Conservation (phyloP, 2,888 invertebrate genomes). For the Sesamia inferens region DNA sequence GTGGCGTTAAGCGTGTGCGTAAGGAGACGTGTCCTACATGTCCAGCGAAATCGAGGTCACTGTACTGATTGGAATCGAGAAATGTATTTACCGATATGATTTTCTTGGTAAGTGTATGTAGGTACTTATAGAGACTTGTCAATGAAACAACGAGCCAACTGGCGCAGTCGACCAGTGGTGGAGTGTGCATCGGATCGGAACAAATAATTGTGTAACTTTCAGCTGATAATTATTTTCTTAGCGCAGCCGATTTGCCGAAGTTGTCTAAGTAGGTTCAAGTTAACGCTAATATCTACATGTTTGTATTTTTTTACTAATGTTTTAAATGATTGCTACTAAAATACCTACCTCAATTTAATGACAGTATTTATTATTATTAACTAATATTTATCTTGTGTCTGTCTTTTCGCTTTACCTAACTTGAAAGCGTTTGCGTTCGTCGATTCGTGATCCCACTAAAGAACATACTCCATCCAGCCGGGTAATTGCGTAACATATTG, state of each 20-base stretch:
- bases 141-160: conserved; percentile 6
- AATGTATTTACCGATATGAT: conserved; percentile 33
- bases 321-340: too few species aligned
- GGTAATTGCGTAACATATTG: too few species aligned
- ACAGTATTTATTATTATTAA: too few species aligned
- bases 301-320: too few species aligned
- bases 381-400: too few species aligned
- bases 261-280: background rate
- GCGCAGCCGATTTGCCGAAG: background rate
- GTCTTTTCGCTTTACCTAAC: too few species aligned
- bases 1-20: conserved; percentile 20
- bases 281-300: too few species aligned
- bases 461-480: too few species aligned
- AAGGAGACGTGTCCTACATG: conserved; percentile 37
- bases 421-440: too few species aligned
- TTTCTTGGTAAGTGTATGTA: background rate
- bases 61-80: conserved; percentile 31
- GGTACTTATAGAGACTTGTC: conserved; percentile 1
- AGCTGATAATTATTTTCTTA: background rate
- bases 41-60: conserved; percentile 38
- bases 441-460: too few species aligned
- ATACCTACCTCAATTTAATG: too few species aligned
- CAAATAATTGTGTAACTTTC: background rate
- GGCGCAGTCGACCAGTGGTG: background rate
- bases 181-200: background rate